Evolutionary conservation across 2,888 invertebrate genomes (phyloP).

Genomic region (Leucophenga maculata): DNA sequence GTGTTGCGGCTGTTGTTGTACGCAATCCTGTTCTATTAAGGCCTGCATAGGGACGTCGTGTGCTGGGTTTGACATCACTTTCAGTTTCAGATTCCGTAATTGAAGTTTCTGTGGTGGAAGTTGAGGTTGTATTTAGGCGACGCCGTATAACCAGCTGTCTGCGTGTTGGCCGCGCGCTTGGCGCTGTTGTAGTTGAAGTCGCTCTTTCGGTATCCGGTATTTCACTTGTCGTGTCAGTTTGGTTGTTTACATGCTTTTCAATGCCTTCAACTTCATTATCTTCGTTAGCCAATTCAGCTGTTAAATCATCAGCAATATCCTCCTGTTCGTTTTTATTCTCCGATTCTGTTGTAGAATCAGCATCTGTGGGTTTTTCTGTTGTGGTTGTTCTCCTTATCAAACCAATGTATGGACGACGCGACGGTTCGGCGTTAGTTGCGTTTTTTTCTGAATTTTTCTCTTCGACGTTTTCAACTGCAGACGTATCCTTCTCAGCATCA

Average conservation of each 20-base stretch:
- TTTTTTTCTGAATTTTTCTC: not conserved
- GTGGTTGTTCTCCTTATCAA: not conserved
- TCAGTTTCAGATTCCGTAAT: not conserved
- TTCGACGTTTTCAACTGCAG: no score
- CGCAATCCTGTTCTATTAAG: slow-evolving; percentile 35
- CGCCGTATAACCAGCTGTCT: slow-evolving; percentile 15
- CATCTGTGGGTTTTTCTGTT: not conserved
- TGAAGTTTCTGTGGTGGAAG: slow-evolving; percentile 14
- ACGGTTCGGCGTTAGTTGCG: not conserved
- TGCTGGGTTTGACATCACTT: slow-evolving; percentile 29
- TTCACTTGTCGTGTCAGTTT: not conserved
- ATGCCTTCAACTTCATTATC: slow-evolving; percentile 10
- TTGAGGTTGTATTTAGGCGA: slow-evolving; percentile 22
- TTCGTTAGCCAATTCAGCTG: slow-evolving; percentile 9
- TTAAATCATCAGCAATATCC: slow-evolving; percentile 7
- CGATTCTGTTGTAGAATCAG: not conserved
- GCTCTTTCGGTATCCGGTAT: not conserved
- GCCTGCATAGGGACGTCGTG: slow-evolving; percentile 37
- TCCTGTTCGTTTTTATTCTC: not conserved
- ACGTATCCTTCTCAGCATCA: no score
- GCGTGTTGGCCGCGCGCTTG: slow-evolving; percentile 4
- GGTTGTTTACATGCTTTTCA: not conserved
- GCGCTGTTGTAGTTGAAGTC: slow-evolving; percentile 14
- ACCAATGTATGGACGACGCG: no score
- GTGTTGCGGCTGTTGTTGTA: slow-evolving; percentile 31